Evolutionary conservation across 2,797 vertebrate genomes (phyloP).

Genomic region (Sebastes diploproa): DNA sequence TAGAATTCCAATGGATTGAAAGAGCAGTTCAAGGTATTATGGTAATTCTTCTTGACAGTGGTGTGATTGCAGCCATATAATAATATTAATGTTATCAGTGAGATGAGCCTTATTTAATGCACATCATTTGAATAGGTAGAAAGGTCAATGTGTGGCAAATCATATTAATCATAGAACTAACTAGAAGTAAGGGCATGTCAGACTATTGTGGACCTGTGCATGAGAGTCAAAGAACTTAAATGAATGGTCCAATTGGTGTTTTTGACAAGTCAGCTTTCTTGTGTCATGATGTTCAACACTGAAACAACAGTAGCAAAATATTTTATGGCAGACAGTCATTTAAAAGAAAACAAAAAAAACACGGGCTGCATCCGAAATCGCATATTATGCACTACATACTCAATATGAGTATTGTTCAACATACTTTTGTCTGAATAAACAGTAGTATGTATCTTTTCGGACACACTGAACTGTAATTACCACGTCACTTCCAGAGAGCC

Average conservation of each 20-base stretch:
- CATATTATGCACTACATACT: too few species aligned
- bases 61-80: neutral
- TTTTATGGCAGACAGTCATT: too few species aligned
- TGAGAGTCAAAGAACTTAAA: neutral
- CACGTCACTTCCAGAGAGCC: too few species aligned
- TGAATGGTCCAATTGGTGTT: neutral
- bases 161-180: neutral
- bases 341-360: too few species aligned
- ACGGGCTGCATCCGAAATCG: too few species aligned
- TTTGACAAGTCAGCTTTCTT: neutral
- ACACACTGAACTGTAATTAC: too few species aligned
- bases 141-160: conserved; percentile 1
- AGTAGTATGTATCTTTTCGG: too few species aligned
- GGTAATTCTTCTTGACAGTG: neutral
- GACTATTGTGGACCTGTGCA: neutral
- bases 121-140: neutral
- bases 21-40: conserved; percentile 1
- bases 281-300: neutral
- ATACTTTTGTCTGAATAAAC: neutral
- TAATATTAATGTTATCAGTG: neutral
- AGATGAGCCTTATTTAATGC: neutral
- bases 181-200: neutral
- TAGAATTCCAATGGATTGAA: neutral
- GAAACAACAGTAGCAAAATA: too few species aligned
- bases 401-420: neutral